These are phyloP conservation scores for Gymnopithys bicolor DNA, from an alignment of 2,797 vertebrate genomes.

Conservation along the genomic window DNA sequence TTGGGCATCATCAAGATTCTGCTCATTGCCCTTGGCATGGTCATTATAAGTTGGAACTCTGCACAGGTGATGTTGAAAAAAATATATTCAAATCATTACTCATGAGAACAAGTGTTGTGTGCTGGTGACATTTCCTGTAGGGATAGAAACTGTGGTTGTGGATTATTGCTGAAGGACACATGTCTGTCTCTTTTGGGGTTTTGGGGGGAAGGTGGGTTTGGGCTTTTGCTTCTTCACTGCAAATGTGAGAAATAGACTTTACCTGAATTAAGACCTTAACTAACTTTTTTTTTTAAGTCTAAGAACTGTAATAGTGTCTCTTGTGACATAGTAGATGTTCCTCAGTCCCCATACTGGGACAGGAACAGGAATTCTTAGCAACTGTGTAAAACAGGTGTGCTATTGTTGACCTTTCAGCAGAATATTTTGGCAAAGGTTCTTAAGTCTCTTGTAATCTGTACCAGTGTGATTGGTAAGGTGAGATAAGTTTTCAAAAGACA, in stretches of 20 bases:
- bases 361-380: not conserved
- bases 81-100: rapidly evolving
- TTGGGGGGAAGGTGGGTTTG: too few species aligned
- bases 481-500: not conserved
- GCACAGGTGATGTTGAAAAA: not conserved
- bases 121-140: not conserved
- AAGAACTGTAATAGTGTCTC: not conserved
- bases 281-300: not conserved
- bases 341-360: too few species aligned
- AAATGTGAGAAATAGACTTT: not conserved
- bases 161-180: not conserved
- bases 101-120: not conserved
- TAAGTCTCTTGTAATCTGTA: not conserved
- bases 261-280: not conserved
- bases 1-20: rapidly evolving
- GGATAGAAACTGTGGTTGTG: not conserved
- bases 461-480: not conserved
- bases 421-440: not conserved
- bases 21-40: rapidly evolving
- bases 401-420: not conserved
- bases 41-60: not conserved
- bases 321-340: not conserved
- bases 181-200: not conserved
- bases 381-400: rapidly evolving
- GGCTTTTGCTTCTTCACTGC: rapidly evolving